phyloP scores from a whole-genome alignment of 1,140 invertebrate genomes.

The Globodera ellingtonae region DNA sequence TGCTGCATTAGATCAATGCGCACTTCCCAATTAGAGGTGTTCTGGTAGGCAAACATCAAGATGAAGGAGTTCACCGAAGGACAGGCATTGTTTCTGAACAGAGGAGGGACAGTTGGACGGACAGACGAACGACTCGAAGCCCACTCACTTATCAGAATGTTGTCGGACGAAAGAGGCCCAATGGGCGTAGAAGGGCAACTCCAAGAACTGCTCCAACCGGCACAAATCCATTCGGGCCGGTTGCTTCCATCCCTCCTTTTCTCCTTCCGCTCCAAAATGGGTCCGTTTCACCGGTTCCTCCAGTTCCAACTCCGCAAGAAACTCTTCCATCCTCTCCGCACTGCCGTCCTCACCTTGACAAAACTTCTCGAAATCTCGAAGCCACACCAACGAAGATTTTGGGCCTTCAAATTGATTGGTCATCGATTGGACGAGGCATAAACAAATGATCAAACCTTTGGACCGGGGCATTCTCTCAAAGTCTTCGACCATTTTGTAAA shows the following conservation, averaged over 20 bases:
- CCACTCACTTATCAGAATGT: neutral
- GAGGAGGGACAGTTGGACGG: neutral
- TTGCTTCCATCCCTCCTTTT: neutral
- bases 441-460: constrained; percentile 46
- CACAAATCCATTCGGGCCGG: constrained; percentile 18
- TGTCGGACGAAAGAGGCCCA: constrained; percentile 43
- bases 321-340: constrained; percentile 19
- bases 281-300: neutral
- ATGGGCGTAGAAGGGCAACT: constrained; percentile 53
- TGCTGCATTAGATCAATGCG: constrained; percentile 60
- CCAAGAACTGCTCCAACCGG: constrained; percentile 42
- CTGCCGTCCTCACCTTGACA: constrained; percentile 43
- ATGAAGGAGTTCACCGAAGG: constrained; percentile 48
- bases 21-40: constrained; percentile 54
- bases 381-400: constrained; percentile 51
- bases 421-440: neutral
- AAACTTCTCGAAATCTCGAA: constrained; percentile 55
- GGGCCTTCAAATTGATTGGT: constrained; percentile 33
- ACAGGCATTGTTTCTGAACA: constrained; percentile 32
- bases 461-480: constrained; percentile 53
- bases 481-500: constrained; percentile 57
- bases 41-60: constrained; percentile 58
- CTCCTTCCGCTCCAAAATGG: constrained; percentile 1
- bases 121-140: neutral
- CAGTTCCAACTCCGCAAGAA: constrained; percentile 26